Evolutionary conservation across 2,888 invertebrate genomes (phyloP).

Genomic region (Uloborus plumipes): DNA sequence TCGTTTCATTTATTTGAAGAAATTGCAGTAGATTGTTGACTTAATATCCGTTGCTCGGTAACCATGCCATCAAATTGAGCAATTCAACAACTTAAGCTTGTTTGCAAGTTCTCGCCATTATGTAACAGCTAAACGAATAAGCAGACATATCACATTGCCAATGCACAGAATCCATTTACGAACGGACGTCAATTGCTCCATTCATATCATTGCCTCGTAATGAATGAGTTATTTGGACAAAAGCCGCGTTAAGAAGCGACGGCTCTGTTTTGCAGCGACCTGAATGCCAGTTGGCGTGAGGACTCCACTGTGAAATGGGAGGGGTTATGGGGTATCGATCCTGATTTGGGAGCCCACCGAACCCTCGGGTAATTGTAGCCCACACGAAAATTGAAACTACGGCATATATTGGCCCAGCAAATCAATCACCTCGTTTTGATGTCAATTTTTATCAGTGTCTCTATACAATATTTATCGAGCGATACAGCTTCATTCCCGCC

Average conservation of each 20-base stretch:
- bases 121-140: not conserved
- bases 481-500: not conserved
- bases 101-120: not conserved
- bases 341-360: not conserved
- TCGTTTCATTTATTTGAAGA: too few relatives aligned
- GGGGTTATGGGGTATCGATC: too few relatives aligned
- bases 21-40: not conserved
- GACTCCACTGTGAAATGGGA: too few relatives aligned
- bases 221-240: slow-evolving; percentile 3
- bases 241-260: not conserved
- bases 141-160: not conserved
- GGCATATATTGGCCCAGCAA: slow-evolving; percentile 37
- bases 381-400: slow-evolving; percentile 32
- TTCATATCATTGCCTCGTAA: not conserved
- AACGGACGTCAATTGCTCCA: not conserved
- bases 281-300: too few relatives aligned
- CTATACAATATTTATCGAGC: slow-evolving; percentile 29
- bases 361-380: slow-evolving; percentile 43
- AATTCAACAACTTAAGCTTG: not conserved
- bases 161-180: not conserved
- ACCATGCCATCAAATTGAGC: not conserved
- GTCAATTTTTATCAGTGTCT: slow-evolving; percentile 31
- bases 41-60: not conserved
- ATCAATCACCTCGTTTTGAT: slow-evolving; percentile 47
- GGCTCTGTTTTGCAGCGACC: too few relatives aligned